These are phyloP conservation scores for Odiellus spinosus DNA, from an alignment of 2,888 invertebrate genomes.

Conservation along the genomic window DNA sequence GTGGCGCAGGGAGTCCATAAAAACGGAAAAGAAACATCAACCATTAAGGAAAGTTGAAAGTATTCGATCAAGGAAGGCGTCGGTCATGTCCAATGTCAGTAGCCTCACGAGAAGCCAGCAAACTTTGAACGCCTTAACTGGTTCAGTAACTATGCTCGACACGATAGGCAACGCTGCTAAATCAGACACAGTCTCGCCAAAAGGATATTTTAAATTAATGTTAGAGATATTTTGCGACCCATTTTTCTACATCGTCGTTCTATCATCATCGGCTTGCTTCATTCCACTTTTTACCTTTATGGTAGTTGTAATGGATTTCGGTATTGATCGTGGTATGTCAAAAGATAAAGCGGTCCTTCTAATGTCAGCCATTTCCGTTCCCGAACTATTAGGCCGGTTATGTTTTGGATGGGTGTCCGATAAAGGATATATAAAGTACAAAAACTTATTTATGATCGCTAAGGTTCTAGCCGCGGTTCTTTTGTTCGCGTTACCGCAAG, in stretches of 20 bases:
- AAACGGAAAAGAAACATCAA: too few species aligned
- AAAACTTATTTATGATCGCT: too few species aligned
- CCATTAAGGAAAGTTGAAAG: too few species aligned
- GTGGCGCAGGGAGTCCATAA: too few species aligned
- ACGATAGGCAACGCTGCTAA: neutral
- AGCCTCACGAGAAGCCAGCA: too few species aligned
- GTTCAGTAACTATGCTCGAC: too few species aligned
- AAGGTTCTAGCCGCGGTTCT: too few species aligned
- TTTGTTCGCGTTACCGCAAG: too few species aligned
- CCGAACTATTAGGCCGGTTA: constrained; percentile 16
- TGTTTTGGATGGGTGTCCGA: constrained; percentile 16
- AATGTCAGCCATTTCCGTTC: constrained; percentile 11
- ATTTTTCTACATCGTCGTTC: constrained; percentile 5
- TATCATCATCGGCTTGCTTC: constrained; percentile 6
- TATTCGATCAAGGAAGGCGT: too few species aligned
- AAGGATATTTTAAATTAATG: neutral
- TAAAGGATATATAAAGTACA: constrained; percentile 1
- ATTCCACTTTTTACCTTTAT: constrained; percentile 9
- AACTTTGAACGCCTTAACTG: too few species aligned
- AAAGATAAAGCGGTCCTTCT: constrained; percentile 10
- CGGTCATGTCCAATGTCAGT: too few species aligned
- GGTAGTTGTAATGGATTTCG: constrained; percentile 16
- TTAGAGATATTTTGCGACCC: constrained; percentile 8
- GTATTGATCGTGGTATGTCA: constrained; percentile 11
- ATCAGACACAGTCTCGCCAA: neutral